Percentiles rank a stretch among this genome's conserved stretches.
These are phyloP conservation scores for Trichopoda pennipes DNA, from an alignment of 2,888 invertebrate species.

Conservation along the genomic window DNA sequence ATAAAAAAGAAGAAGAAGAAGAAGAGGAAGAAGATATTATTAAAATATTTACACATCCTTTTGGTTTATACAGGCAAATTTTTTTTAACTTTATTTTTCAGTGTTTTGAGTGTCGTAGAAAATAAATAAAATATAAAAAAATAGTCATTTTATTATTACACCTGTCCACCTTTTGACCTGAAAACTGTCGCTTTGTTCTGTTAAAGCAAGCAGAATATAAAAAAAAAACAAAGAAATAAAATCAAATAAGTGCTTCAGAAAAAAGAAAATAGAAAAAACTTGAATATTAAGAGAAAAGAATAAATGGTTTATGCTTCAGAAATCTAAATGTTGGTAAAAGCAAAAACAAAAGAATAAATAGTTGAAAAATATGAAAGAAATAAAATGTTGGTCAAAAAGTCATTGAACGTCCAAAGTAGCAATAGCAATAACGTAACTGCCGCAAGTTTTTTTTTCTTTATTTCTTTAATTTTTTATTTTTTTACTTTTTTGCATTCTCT, in stretches of 20 bases:
- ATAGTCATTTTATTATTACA: constrained; percentile 50
- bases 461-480: constrained; percentile 9
- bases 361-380: constrained; percentile 9
- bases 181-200: constrained; percentile 7
- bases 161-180: constrained; percentile 37
- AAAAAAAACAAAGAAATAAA: background rate
- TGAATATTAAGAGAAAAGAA: background rate
- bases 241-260: constrained; percentile 1
- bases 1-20: constrained; percentile 9
- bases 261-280: background rate
- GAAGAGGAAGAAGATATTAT: background rate
- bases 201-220: background rate
- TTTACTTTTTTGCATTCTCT: constrained; percentile 4
- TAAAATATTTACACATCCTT: background rate
- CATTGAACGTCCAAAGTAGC: constrained; percentile 63
- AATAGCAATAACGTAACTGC: constrained; percentile 20
- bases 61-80: background rate
- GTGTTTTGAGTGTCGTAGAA: background rate
- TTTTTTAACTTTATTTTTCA: background rate
- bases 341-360: constrained; percentile 14
- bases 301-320: constrained; percentile 62
- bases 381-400: constrained; percentile 68
- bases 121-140: background rate
- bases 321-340: constrained; percentile 56
- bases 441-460: constrained; percentile 18